Conservation (phyloP, 2,113 vertebrate species). For the Heloderma charlesbogerti region DNA sequence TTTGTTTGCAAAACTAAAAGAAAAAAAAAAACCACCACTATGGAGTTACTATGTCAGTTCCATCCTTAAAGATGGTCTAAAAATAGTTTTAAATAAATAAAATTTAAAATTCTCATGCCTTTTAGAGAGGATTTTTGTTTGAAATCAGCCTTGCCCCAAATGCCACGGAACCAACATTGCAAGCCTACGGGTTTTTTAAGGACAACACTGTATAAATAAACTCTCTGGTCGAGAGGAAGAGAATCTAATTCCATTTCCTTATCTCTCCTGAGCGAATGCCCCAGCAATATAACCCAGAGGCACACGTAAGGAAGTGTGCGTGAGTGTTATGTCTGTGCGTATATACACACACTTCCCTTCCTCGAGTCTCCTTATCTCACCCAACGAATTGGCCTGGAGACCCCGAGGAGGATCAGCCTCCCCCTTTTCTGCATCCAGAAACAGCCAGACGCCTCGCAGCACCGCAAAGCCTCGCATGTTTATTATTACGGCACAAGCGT, state of each 20-base stretch:
- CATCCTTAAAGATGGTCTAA: neutral
- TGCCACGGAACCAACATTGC: neutral
- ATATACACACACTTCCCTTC: neutral
- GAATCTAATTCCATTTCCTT: slow-evolving; percentile 10
- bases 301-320: too few relatives aligned
- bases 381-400: neutral
- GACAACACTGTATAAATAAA: neutral
- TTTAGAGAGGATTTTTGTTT: neutral
- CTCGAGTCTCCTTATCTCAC: neutral
- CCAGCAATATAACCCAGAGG: neutral
- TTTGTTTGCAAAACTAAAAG: neutral
- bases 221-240: neutral
- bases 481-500: neutral
- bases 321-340: too few relatives aligned
- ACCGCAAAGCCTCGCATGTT: neutral
- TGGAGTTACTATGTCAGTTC: neutral
- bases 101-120: too few relatives aligned
- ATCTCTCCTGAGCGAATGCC: neutral
- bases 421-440: neutral
- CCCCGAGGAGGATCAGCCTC: neutral
- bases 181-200: neutral
- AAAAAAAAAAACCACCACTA: neutral
- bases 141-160: neutral
- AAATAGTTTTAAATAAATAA: too few relatives aligned
- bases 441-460: neutral